Evolutionary conservation across 2,888 invertebrate genomes (phyloP).

Genomic region (Tryphoninae sp.): DNA sequence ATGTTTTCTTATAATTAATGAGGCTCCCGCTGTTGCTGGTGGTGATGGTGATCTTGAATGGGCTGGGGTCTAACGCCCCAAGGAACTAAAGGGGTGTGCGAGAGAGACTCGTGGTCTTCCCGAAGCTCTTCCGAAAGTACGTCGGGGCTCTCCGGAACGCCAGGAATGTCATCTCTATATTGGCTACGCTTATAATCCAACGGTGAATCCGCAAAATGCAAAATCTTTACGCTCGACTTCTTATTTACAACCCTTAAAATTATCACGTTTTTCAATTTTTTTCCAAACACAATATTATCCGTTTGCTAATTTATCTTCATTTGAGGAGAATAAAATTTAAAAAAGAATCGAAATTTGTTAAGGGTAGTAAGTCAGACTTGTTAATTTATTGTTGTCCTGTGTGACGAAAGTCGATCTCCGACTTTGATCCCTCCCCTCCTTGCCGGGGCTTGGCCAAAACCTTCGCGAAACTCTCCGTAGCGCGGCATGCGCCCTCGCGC

Average conservation of each 20-base stretch:
- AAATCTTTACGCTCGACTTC: conserved; percentile 63
- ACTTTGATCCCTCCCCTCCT: conserved; percentile 70
- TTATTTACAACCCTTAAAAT: conserved; percentile 43
- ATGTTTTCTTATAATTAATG: conserved; percentile 80
- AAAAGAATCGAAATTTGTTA: neutral
- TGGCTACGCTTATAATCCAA: conserved; percentile 70
- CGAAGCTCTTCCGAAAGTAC: conserved; percentile 65
- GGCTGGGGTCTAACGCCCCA: conserved; percentile 74
- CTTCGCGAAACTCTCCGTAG: conserved; percentile 36
- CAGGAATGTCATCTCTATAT: conserved; percentile 74
- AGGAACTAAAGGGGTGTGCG: conserved; percentile 73
- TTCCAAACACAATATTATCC: too few relatives aligned
- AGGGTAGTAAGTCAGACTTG: neutral
- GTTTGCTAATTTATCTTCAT: too few relatives aligned
- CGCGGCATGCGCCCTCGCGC: conserved; percentile 24
- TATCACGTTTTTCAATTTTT: neutral
- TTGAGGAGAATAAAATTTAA: too few relatives aligned
- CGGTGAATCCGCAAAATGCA: conserved; percentile 43
- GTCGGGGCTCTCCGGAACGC: conserved; percentile 65
- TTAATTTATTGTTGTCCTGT: neutral
- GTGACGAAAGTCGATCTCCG: conserved; percentile 50
- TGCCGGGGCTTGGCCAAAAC: neutral
- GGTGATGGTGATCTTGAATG: conserved; percentile 73
- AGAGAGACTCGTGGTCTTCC: conserved; percentile 65
- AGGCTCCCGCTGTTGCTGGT: conserved; percentile 57